Evolutionary conservation across 2,888 invertebrate genomes (phyloP), one percentile per base, ranked within the genome.

Genomic region (Leucophenga maculata): DNA sequence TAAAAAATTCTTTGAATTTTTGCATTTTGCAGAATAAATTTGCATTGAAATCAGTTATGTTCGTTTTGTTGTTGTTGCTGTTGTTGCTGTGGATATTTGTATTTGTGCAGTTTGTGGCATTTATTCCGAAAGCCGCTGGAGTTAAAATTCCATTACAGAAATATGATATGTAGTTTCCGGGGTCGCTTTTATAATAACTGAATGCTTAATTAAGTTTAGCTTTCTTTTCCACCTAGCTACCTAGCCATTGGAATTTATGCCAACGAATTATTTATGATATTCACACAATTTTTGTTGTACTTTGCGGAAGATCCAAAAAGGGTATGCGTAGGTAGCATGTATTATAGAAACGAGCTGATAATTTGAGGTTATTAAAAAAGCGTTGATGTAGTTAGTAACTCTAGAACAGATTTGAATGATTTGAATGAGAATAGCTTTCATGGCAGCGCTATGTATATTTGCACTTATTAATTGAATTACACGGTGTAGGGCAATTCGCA

Each of bases 1-100:
- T 84, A 84, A 81, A 48, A 81, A 81, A 81, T 81, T 84, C 84
- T 81, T 75, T 32, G 77, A 83, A 84, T 84, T 75, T 76, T 73
- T 78, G 54, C 48, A 54, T 39, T 52, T 65, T 67, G 62, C 31
- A 67, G 22, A n/a, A 59, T 22, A 46, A 60, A 66, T 54, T 66
- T 20, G 55, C 32, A 59, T 59, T 59, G 59, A 22, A 64, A 48
- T 39, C 39, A 50, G 6, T 50, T 18, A n/a, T 6, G 20, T 8
- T 14, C 46, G 3, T 6, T 62, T 13, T n/a, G 57, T 57, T 14
- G 14, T 18, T 20, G 14, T 62, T 62, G 11, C 4, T 14, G 14
- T 48, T 46, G 14, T 18, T 64, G n/a, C 50, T 50, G 50, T 16
- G 2, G 50, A n/a, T n/a, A n/a, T n/a, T 13, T 16, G 50, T 50